phyloP scores from a whole-genome alignment of 2,888 invertebrate genomes.

The Coenonympha glycerion region DNA sequence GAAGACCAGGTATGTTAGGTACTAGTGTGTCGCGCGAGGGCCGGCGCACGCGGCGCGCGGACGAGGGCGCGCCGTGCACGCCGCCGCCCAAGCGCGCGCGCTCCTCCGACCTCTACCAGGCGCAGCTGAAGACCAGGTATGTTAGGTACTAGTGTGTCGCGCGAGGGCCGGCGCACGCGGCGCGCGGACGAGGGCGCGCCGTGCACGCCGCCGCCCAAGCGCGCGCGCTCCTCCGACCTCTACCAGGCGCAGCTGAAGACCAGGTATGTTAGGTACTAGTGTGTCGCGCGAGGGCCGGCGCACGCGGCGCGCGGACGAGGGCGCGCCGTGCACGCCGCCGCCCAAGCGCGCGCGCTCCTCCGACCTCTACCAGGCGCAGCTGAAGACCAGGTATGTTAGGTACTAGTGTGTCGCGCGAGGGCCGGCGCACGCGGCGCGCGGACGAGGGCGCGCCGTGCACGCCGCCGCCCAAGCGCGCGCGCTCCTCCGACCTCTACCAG shows the following conservation, averaged over 20 bases:
- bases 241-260: conserved; percentile 78
- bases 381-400: conserved; percentile 62
- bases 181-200: conserved; percentile 70
- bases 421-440: conserved; percentile 71
- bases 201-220: conserved; percentile 79
- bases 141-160: conserved; percentile 23
- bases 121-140: conserved; percentile 74
- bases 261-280: conserved; percentile 43
- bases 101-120: conserved; percentile 81
- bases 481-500: conserved; percentile 81
- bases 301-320: conserved; percentile 70
- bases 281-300: conserved; percentile 59
- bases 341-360: conserved; percentile 83
- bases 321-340: conserved; percentile 75
- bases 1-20: conserved; percentile 59
- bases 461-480: conserved; percentile 81
- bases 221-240: conserved; percentile 82
- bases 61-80: conserved; percentile 67
- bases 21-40: conserved; percentile 45
- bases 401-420: conserved; percentile 41
- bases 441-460: conserved; percentile 68
- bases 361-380: conserved; percentile 79
- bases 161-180: conserved; percentile 70
- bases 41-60: conserved; percentile 71
- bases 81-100: conserved; percentile 83